A percentile compares a stretch with the other conserved stretches of the same genome.
Evolutionary conservation across 1,140 invertebrate genomes (phyloP).

Genomic region (Hermetia illucens): DNA sequence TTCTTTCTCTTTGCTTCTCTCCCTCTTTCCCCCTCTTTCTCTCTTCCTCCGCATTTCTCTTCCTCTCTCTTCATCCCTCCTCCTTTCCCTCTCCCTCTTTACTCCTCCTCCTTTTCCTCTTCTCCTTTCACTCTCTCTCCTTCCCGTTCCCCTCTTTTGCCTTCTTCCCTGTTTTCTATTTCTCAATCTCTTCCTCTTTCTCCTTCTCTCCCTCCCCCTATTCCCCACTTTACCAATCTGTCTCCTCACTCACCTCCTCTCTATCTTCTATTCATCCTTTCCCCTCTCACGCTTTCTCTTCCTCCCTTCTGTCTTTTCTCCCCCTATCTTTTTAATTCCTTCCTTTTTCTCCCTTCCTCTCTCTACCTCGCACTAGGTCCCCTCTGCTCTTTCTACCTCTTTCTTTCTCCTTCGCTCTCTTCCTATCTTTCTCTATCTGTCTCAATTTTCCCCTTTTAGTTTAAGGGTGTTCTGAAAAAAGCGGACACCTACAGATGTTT

Average conservation of each 20-base stretch:
- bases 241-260: not conserved
- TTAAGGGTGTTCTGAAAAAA: too few relatives aligned
- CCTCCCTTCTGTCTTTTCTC: not conserved
- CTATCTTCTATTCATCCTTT: not conserved
- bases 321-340: not conserved
- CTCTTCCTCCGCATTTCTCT: not conserved
- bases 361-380: not conserved
- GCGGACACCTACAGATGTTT: too few relatives aligned
- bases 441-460: conserved; percentile 1
- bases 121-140: not conserved
- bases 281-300: not conserved
- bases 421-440: not conserved
- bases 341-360: not conserved
- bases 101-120: not conserved
- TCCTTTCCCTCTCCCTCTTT: not conserved
- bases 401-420: not conserved
- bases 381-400: not conserved
- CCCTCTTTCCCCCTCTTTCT: not conserved
- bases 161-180: not conserved
- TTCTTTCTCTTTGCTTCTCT: too few relatives aligned
- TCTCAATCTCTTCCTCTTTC: not conserved
- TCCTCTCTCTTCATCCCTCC: too few relatives aligned
- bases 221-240: not conserved
- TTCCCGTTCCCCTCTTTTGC: not conserved
- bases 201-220: not conserved